Conservation (phyloP, 2,888 invertebrate genomes). For the Thera obeliscata region DNA sequence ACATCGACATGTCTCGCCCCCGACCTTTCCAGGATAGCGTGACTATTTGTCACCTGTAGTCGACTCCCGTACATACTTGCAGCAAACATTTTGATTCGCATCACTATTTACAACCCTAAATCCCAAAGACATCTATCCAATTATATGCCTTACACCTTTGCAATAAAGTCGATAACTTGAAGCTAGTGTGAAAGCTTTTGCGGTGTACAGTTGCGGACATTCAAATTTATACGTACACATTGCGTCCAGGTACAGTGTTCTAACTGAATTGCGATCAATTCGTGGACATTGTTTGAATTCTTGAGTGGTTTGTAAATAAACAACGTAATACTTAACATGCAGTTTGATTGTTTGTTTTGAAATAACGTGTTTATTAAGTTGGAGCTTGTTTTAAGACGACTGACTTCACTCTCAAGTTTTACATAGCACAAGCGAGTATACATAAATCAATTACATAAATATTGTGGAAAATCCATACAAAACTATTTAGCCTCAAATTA, state of each 20-base stretch:
- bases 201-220: constrained; percentile 20
- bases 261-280: constrained; percentile 76
- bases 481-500: too few species aligned
- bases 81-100: constrained; percentile 79
- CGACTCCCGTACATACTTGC: constrained; percentile 80
- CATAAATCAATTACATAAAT: too few species aligned
- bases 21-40: constrained; percentile 76
- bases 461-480: too few species aligned
- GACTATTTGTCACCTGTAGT: constrained; percentile 83
- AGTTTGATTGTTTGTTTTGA: constrained; percentile 35
- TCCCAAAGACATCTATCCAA: constrained; percentile 23
- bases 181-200: constrained; percentile 33
- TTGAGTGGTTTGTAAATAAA: constrained; percentile 53
- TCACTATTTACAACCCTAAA: constrained; percentile 58
- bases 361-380: constrained; percentile 12
- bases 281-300: constrained; percentile 70
- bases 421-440: too few species aligned
- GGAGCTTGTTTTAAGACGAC: too few species aligned
- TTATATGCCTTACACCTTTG: constrained; percentile 39
- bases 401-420: neutral
- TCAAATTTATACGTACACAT: constrained; percentile 72
- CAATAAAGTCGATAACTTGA: constrained; percentile 40
- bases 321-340: constrained; percentile 29
- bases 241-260: constrained; percentile 70
- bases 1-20: constrained; percentile 76